Evolutionary conservation across 2,797 vertebrate species (phyloP), one percentile per base, ranked within the genome.

Genomic region (Epinephelus malabaricus): DNA sequence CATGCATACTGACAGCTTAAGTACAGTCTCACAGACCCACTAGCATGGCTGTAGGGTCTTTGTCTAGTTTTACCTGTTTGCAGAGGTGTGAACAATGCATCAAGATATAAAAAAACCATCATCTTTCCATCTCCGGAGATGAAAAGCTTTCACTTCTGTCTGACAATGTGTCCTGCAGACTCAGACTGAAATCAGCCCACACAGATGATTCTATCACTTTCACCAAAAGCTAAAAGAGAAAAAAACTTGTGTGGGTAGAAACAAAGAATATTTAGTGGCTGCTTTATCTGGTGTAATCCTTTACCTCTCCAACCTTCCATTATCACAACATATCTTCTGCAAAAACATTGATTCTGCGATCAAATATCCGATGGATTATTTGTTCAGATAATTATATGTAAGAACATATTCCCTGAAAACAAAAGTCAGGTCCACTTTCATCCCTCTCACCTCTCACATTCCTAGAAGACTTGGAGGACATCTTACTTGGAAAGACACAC

Each of bases 401-500:
- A 73, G 19, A 79, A 23, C 49, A 71, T 65, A 69, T 67, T 78
- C 54, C 50, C n/a, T 54, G 14, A 70, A 82, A 73, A 86, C 72
- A 82, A 65, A 47, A 38, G 47, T 66, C 66, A n/a, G 30, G 7
- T 58, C 56, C 40, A 60, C 19, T 34, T 65, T 54, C 5, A 34
- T 65, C 40, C 64, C 45, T 63, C 55, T 30, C 4, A 6, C 56
- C 13, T 14, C 27, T 64, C 25, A 43, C 12, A 69, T 87, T 83
- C 80, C 53, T 19, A 25, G 81, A 85, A 87, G 69, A 58, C 53
- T 21, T 53, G 19, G 8, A 69, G 38, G 67, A 60, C 0, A 12
- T 76, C 66, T 65, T 89, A 61, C 77, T 78, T 58, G 65, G 84
- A 90, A 89, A 77, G 23, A 23, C 25, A 45, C 45, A 46, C 21